Percentiles rank a stretch among this genome's conserved stretches.
Conservation (phyloP, 2,113 vertebrate genomes). For the Barbus barbus region DNA sequence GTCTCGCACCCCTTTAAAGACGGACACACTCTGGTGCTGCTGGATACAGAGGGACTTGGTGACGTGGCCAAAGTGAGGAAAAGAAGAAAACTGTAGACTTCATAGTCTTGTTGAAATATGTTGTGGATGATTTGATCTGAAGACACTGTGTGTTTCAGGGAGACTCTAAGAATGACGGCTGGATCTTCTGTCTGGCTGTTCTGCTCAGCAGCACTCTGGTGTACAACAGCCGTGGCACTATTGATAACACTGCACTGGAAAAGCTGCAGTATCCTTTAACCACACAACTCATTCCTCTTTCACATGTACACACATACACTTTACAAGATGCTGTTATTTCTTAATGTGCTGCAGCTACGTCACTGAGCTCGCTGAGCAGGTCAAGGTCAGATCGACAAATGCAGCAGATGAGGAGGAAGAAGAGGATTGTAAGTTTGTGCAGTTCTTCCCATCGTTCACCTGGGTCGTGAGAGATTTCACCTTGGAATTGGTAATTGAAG, state of each 20-base stretch:
- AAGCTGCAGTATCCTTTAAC: constrained; percentile 24
- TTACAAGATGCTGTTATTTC: constrained; percentile 10
- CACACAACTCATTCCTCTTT: neutral
- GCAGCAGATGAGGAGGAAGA: neutral
- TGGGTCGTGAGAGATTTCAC: constrained; percentile 75
- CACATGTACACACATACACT: neutral
- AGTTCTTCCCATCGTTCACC: constrained; percentile 74
- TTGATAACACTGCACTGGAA: constrained; percentile 49
- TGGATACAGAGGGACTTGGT: constrained; percentile 52
- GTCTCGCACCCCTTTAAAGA: constrained; percentile 33
- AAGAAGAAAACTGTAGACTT: neutral
- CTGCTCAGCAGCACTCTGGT: constrained; percentile 66
- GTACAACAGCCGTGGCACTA: constrained; percentile 64
- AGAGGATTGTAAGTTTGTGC: constrained; percentile 58
- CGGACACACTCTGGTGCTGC: constrained; percentile 30
- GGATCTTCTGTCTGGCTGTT: constrained; percentile 66
- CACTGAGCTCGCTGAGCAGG: constrained; percentile 68
- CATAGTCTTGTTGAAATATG: neutral
- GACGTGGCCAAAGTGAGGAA: constrained; percentile 41
- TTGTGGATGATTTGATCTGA: neutral
- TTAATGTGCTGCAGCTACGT: constrained; percentile 64
- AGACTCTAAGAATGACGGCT: constrained; percentile 63
- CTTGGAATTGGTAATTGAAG: constrained; percentile 52
- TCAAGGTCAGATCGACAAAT: constrained; percentile 64
- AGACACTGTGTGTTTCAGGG: constrained; percentile 49